Evolutionary conservation across 1,140 invertebrate genomes (phyloP).

Genomic region (Drosophila dunni): DNA sequence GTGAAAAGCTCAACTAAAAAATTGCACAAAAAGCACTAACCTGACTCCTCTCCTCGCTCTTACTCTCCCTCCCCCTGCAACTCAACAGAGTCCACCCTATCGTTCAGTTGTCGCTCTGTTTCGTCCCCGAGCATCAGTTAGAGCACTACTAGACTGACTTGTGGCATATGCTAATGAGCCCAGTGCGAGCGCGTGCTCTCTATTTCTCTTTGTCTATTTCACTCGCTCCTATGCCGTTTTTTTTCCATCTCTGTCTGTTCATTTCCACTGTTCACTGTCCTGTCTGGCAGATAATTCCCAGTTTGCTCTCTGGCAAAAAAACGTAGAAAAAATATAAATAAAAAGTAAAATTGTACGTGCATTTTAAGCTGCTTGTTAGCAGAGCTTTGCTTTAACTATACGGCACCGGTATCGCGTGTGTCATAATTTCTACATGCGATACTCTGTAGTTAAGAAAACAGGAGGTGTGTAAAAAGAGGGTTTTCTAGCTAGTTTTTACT

Average conservation of each 20-base stretch:
- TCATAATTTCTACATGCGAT: constrained; percentile 55
- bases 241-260: not conserved
- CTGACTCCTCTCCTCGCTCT: not conserved
- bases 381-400: constrained; percentile 61
- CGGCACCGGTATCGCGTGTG: constrained; percentile 63
- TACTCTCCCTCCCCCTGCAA: not conserved
- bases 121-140: constrained; percentile 47
- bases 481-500: no score
- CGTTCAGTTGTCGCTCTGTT: constrained; percentile 21
- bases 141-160: constrained; percentile 63
- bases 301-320: not conserved
- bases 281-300: constrained; percentile 55
- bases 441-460: constrained; percentile 8
- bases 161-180: constrained; percentile 79
- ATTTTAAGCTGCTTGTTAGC: constrained; percentile 76
- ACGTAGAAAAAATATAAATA: not conserved
- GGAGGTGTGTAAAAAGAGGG: no score
- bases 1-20: constrained; percentile 23
- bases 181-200: constrained; percentile 43
- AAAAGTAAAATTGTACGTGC: constrained; percentile 30
- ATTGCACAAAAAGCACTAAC: constrained; percentile 42
- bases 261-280: constrained; percentile 17
- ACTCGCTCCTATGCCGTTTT: constrained; percentile 5
- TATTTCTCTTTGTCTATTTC: constrained; percentile 15
- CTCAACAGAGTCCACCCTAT: not conserved